Conservation (phyloP, 2,797 vertebrate species). For the Cirrhinus mrigala region DNA sequence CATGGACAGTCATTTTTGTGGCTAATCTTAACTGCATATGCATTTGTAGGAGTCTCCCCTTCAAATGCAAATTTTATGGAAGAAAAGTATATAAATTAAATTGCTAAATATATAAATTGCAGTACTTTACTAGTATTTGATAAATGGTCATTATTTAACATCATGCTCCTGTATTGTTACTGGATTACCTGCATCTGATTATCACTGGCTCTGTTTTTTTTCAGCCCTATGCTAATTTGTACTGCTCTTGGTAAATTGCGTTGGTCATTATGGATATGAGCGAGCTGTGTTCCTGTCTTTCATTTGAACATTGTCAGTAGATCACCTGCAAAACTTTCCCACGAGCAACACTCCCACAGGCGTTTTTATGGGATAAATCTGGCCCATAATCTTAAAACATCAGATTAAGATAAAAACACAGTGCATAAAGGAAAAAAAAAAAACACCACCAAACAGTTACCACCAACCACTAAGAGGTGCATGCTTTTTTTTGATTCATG, state of each 20-base stretch:
- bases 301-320: background rate
- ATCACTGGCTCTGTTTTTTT: background rate
- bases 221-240: background rate
- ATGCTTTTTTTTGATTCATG: background rate
- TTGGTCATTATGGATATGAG: background rate
- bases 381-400: constrained; percentile 3
- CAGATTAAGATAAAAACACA: background rate
- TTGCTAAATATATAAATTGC: too few species aligned
- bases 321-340: background rate
- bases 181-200: background rate
- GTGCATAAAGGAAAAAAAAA: background rate
- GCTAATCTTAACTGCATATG: background rate
- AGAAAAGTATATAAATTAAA: background rate
- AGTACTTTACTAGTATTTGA: too few species aligned
- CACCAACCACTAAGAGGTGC: background rate
- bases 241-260: background rate
- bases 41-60: background rate
- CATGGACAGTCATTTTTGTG: background rate
- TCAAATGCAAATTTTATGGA: background rate
- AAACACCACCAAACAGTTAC: background rate
- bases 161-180: background rate
- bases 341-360: background rate
- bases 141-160: too few species aligned
- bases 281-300: background rate
- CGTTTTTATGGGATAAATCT: background rate